Evolutionary conservation across 2,113 vertebrate species (phyloP).

Genomic region (cattle (Bos taurus)): ARS-UCD2.0 NC_037342.1:40812001-40812500

Average conservation of each 20-base stretch:
- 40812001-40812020: not conserved
- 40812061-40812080: not conserved
- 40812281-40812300: not conserved
- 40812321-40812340: not conserved
- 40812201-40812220: not conserved
- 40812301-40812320: not conserved
- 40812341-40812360: not conserved
- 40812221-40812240: slow-evolving; percentile 3
- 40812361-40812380: not conserved
- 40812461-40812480: slow-evolving; percentile 1
- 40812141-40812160: not conserved
- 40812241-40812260: not conserved
- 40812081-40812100: not conserved
- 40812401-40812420: not conserved
- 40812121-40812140: not conserved
- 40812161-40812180: not conserved
- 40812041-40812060: not conserved
- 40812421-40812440: not conserved
- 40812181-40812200: not conserved
- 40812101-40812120: not conserved
- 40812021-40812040: not conserved
- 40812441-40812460: not conserved
- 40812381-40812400: not conserved
- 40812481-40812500: not conserved
- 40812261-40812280: not conserved